phyloP scores from a whole-genome alignment of 2,797 vertebrate genomes.

The Lemur catta region DNA sequence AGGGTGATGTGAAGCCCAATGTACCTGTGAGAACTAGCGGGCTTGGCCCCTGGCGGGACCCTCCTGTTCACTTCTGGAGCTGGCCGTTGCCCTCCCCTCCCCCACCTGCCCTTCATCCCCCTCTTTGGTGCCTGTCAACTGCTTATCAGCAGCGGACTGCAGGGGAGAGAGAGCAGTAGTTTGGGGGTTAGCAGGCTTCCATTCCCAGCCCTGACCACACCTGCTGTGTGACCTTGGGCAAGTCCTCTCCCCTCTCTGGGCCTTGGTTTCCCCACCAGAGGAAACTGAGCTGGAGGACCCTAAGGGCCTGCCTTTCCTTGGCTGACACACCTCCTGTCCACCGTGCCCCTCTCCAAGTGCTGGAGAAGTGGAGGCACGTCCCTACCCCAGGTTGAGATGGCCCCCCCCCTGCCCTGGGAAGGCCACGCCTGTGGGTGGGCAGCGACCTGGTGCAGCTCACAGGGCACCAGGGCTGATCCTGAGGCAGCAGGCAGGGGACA shows the following conservation, averaged over 20 bases:
- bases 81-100: neutral
- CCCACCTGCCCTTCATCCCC: neutral
- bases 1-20: neutral
- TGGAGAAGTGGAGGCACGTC: neutral
- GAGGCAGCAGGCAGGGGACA: neutral
- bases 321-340: constrained; percentile 25
- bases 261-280: constrained; percentile 24
- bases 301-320: neutral
- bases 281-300: constrained; percentile 20
- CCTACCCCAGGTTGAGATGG: constrained; percentile 2
- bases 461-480: neutral
- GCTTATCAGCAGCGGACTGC: constrained; percentile 18
- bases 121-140: constrained; percentile 52
- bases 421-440: neutral
- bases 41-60: neutral
- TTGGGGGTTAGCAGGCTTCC: neutral
- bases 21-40: neutral
- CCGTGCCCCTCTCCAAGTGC: constrained; percentile 22
- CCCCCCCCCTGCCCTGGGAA: neutral
- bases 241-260: neutral
- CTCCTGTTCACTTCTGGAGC: neutral
- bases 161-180: constrained; percentile 2
- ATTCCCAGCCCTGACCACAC: neutral
- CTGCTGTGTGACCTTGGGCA: constrained; percentile 11
- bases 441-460: neutral